Conservation (phyloP, 2,113 vertebrate species). For the Panthera uncia region DNA sequence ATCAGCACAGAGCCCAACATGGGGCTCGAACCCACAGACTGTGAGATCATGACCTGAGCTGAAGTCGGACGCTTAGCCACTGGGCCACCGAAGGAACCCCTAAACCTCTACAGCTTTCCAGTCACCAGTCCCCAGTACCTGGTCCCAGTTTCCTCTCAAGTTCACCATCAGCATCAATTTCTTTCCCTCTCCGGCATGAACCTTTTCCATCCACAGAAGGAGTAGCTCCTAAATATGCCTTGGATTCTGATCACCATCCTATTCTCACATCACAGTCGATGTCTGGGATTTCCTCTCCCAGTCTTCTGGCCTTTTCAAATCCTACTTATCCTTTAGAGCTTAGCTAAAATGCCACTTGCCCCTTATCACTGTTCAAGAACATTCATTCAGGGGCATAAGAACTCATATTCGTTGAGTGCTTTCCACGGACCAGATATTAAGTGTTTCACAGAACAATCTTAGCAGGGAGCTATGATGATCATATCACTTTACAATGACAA, state of each 20-base stretch:
- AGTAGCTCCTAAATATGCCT: not conserved
- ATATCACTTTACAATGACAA: not conserved
- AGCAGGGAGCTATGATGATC: not conserved
- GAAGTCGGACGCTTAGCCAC: no score
- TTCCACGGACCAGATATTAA: not conserved
- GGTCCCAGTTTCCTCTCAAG: not conserved
- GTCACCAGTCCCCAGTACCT: not conserved
- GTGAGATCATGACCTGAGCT: no score
- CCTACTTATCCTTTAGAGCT: not conserved
- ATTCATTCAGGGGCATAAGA: not conserved
- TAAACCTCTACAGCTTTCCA: not conserved
- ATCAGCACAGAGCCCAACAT: no score
- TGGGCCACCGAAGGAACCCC: no score
- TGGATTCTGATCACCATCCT: not conserved
- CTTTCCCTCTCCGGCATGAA: not conserved
- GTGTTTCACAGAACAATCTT: not conserved
- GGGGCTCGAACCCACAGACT: no score
- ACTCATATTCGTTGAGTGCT: not conserved
- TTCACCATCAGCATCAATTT: not conserved
- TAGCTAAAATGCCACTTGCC: conserved; percentile 3
- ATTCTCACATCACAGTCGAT: not conserved
- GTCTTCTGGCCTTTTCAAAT: not conserved
- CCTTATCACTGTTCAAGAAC: not conserved
- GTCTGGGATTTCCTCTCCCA: not conserved
- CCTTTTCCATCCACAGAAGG: not conserved